Evolutionary conservation across 1,140 invertebrate species (phyloP).

Genomic region (Heliconius hewitsoni): DNA sequence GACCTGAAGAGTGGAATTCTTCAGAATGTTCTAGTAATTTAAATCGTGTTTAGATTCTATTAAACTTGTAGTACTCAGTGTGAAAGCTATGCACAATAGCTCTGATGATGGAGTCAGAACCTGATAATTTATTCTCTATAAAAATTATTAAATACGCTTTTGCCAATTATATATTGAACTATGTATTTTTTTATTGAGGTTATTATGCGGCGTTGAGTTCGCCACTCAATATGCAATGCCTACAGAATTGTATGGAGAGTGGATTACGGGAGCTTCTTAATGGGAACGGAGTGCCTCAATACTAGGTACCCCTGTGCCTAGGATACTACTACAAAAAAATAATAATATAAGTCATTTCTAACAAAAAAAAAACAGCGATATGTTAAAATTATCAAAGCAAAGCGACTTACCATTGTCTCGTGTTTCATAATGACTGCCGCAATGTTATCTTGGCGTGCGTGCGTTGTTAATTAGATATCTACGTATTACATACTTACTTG

Average conservation of each 20-base stretch:
- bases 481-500: background rate
- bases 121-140: too few relatives aligned
- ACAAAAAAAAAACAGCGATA: background rate
- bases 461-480: background rate
- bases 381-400: background rate
- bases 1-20: too few relatives aligned
- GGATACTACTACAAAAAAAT: too few relatives aligned
- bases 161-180: too few relatives aligned
- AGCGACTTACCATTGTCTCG: background rate
- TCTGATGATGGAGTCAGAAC: too few relatives aligned
- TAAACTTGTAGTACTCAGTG: too few relatives aligned
- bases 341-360: background rate
- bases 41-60: too few relatives aligned
- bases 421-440: slow-evolving; percentile 2
- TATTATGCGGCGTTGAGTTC: background rate
- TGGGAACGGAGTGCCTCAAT: background rate
- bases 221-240: background rate
- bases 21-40: too few relatives aligned
- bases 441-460: background rate
- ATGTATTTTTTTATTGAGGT: too few relatives aligned
- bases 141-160: too few relatives aligned
- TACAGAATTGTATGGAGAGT: background rate
- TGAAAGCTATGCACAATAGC: too few relatives aligned
- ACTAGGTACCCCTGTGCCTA: background rate
- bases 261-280: background rate